Conservation (phyloP, 37 sponge, comb jelly and placozoan species). For the Oscarella lobularis region DNA sequence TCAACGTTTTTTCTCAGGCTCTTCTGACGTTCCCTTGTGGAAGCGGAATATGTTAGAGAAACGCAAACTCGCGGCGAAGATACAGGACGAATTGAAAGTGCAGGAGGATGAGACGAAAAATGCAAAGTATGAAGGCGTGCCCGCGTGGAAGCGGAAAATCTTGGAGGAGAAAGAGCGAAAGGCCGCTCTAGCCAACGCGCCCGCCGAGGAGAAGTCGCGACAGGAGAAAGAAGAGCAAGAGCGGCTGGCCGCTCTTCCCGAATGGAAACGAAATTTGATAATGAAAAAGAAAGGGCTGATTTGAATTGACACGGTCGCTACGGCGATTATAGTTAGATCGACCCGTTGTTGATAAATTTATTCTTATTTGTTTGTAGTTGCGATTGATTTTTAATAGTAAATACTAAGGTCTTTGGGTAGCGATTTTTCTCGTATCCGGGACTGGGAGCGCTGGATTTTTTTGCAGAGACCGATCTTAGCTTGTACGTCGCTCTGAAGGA, state of each 20-base stretch:
- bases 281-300: background rate
- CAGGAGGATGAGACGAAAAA: background rate
- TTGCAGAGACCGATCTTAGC: no score
- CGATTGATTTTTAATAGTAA: no score
- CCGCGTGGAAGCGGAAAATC: slow-evolving; percentile 20
- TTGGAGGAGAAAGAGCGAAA: slow-evolving; percentile 10
- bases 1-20: no score
- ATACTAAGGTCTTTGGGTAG: no score
- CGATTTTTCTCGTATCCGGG: no score
- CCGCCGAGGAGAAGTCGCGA: background rate
- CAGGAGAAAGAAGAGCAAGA: slow-evolving; percentile 2
- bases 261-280: background rate
- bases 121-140: slow-evolving; percentile 17
- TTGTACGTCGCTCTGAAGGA: no score
- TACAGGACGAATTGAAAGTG: background rate
- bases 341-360: background rate
- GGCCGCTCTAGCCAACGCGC: background rate
- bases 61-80: background rate
- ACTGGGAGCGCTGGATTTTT: no score
- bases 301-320: background rate
- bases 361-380: no score
- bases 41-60: slow-evolving; percentile 6
- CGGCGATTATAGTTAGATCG: no score
- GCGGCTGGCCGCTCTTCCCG: background rate
- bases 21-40: slow-evolving; percentile 12